These are phyloP conservation scores for Coracias cyanogaster DNA, from an alignment of 2,797 vertebrate genomes.

Conservation along the genomic window DNA sequence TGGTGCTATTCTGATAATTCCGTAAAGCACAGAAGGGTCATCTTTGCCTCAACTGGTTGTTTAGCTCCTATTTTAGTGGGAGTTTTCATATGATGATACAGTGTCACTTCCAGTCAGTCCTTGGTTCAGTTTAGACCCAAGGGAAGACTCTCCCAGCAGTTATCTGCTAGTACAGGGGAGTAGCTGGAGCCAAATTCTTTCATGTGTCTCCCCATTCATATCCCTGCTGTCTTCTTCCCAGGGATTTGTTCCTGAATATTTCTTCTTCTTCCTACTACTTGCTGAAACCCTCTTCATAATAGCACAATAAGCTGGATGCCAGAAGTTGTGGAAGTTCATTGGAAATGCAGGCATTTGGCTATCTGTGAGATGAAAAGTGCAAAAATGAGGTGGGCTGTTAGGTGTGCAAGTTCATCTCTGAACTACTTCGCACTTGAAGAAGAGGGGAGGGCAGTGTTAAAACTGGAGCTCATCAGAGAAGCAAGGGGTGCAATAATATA, in stretches of 20 bases:
- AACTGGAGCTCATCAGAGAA: not conserved
- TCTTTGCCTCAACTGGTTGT: not conserved
- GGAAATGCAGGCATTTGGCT: not conserved
- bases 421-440: not conserved
- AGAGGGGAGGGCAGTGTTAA: not conserved
- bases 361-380: not conserved
- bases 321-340: not conserved
- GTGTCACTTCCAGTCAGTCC: not conserved
- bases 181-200: not conserved
- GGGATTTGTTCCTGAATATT: not conserved
- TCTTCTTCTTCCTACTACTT: not conserved
- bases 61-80: not conserved
- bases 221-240: not conserved
- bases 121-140: not conserved
- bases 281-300: not conserved
- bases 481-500: accelerated
- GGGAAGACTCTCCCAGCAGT: not conserved
- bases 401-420: not conserved
- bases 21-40: not conserved
- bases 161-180: not conserved
- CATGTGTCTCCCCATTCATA: not conserved
- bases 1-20: not conserved
- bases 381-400: accelerated
- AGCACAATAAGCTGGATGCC: not conserved
- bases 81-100: not conserved